Base-by-base conservation (phyloP, 2,888 invertebrate genomes). In the Adelphocoris suturalis region DNA sequence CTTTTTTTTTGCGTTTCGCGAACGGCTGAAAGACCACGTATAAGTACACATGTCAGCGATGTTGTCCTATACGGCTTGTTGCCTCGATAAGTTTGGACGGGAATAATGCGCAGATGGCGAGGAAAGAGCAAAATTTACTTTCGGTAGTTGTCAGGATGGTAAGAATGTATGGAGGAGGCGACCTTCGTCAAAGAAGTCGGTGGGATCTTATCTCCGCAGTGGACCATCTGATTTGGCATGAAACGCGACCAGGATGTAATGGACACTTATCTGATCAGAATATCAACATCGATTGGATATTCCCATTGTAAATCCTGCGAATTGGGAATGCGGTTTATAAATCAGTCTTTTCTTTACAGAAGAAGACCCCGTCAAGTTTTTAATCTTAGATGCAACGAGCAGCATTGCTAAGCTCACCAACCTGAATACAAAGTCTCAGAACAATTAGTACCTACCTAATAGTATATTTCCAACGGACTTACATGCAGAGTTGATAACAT, bases 111-210 rank as follows among this genome's bases (percentile, higher is more conserved):
- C 68, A 68, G 68, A 68, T 68, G 68, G 68, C 13, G 27, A 68
- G 52, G 52, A 52, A 16, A 68, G 23, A 23, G 61, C 61, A 9
- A 52, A 61, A 68, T 68, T 68, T 68, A 68, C 13, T 68, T 68
- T 68, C 11, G 23, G 68, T 57, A n/a, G 57, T 52, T 52, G 52
- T 23, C 68, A 23, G 0, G 68, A 23, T 19, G 27, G 11, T 68
- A 11, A 52, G 16, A 11, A 52, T 3, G 52, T 14, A 14, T 52
- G 52, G 11, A 52, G 16, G 52, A 52, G 52, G 3, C 52, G 52
- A 52, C 52, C 52, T 52, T 52, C 52, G 52, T 14, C 52, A 52
- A 52, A 52, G 52, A 52, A 52, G 52, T 52, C 52, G 16, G 37
- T 37, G n/a, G n/a, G n/a, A n/a, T n/a, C 13, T 11, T 13, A 48